Conservation (phyloP, 2,113 vertebrate species). For the Muscicapa adusta region DNA sequence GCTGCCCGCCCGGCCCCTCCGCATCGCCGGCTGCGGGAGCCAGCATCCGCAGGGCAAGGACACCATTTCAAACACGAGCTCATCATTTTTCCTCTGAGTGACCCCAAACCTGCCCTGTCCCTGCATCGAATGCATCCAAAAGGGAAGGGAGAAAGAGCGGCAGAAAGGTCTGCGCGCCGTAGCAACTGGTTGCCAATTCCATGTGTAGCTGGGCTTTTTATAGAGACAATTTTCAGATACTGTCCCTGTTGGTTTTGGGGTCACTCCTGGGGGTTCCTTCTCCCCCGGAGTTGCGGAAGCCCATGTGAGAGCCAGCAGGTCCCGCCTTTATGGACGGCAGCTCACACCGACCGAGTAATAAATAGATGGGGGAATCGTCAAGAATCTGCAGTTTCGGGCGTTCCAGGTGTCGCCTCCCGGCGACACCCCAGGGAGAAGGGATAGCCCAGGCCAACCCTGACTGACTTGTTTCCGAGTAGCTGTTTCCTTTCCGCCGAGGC, state of each 20-base stretch:
- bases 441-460: not conserved
- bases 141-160: not conserved
- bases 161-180: not conserved
- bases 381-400: not conserved
- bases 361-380: not conserved
- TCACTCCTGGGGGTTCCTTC: not conserved
- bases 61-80: not conserved
- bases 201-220: not conserved
- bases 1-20: not conserved
- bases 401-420: not conserved
- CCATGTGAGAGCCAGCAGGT: not conserved
- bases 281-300: not conserved
- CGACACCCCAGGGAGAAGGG: not conserved
- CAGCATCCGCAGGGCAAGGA: not conserved
- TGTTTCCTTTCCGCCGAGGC: not conserved
- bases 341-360: not conserved
- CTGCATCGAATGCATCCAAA: not conserved
- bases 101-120: not conserved
- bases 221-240: not conserved
- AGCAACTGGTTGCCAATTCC: not conserved
- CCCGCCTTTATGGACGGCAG: not conserved
- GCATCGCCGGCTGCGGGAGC: not conserved
- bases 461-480: not conserved
- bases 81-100: not conserved
- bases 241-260: not conserved